Evolutionary conservation across 2,113 vertebrate genomes (phyloP).

Genomic region (Rhabdomys dilectus): DNA sequence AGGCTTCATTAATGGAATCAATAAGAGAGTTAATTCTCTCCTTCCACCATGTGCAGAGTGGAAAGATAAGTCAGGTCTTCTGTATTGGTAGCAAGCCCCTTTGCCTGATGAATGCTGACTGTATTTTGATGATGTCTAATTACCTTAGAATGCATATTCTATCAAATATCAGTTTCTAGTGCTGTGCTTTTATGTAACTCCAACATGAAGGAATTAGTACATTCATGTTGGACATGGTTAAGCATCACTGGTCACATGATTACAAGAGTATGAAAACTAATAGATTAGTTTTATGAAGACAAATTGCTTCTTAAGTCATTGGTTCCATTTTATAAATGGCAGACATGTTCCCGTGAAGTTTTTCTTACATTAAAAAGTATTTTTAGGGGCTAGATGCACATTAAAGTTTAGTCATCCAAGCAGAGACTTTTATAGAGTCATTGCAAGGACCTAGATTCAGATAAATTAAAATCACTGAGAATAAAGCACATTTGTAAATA

Average conservation of each 20-base stretch:
- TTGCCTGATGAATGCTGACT: no score
- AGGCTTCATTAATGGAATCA: neutral
- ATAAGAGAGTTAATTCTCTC: neutral
- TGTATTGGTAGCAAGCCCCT: neutral
- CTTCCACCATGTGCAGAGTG: neutral
- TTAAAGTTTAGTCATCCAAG: neutral
- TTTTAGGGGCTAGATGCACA: neutral
- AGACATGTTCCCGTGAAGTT: rapidly evolving
- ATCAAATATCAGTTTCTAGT: neutral
- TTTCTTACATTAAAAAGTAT: neutral
- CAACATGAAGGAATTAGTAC: neutral
- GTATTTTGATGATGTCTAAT: neutral
- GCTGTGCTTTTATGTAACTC: neutral
- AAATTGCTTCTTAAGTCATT: neutral
- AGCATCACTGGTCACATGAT: neutral
- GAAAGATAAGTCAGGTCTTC: neutral
- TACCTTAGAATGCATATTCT: neutral
- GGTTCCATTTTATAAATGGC: neutral
- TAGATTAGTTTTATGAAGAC: neutral
- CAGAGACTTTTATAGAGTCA: neutral
- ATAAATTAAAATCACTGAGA: neutral
- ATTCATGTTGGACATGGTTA: neutral
- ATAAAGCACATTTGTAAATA: neutral
- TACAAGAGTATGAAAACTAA: neutral
- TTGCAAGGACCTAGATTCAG: rapidly evolving